A percentile compares a stretch with the other conserved stretches of the same genome.
These are phyloP conservation scores for Apostichopus californicus DNA, from an alignment of 35 echinoderm and acorn worm genomes.

Conservation along the genomic window DNA sequence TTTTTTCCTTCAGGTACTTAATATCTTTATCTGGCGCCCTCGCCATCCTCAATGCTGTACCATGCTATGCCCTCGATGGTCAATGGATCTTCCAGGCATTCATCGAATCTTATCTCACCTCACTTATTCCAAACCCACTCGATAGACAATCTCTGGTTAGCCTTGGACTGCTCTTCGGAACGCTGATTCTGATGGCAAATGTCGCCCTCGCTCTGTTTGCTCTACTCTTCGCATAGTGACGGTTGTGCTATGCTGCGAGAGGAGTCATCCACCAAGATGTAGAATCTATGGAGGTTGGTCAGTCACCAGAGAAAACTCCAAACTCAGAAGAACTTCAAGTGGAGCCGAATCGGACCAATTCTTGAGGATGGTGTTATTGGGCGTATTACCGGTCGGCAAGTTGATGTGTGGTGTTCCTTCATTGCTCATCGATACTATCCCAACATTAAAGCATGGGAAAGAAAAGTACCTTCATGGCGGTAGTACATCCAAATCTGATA, in stretches of 20 bases:
- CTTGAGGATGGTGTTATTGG: too few relatives aligned
- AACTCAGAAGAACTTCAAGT: too few relatives aligned
- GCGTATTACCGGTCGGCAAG: too few relatives aligned
- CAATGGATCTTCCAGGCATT: conserved; percentile 90
- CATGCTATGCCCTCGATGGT: conserved; percentile 94
- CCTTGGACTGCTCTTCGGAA: conserved; percentile 83
- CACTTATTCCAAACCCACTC: conserved; percentile 61
- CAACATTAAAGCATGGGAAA: too few relatives aligned
- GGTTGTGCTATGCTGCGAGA: neutral
- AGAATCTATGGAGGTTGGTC: neutral
- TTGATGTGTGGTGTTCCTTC: too few relatives aligned
- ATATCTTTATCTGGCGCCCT: conserved; percentile 96
- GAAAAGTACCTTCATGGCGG: too few relatives aligned
- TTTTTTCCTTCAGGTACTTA: conserved; percentile 74
- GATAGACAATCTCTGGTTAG: conserved; percentile 73
- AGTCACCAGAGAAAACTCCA: too few relatives aligned
- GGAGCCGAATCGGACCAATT: too few relatives aligned
- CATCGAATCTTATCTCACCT: conserved; percentile 67
- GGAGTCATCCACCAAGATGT: neutral
- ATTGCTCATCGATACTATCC: too few relatives aligned
- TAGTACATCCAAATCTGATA: too few relatives aligned
- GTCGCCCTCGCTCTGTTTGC: conserved; percentile 83
- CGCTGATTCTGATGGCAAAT: conserved; percentile 83
- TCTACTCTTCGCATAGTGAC: conserved; percentile 60
- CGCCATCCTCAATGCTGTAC: conserved; percentile 91